Evolutionary conservation across 2,113 vertebrate genomes (phyloP), one percentile per base, ranked within the genome.

Genomic region (Hemiscyllium ocellatum): DNA sequence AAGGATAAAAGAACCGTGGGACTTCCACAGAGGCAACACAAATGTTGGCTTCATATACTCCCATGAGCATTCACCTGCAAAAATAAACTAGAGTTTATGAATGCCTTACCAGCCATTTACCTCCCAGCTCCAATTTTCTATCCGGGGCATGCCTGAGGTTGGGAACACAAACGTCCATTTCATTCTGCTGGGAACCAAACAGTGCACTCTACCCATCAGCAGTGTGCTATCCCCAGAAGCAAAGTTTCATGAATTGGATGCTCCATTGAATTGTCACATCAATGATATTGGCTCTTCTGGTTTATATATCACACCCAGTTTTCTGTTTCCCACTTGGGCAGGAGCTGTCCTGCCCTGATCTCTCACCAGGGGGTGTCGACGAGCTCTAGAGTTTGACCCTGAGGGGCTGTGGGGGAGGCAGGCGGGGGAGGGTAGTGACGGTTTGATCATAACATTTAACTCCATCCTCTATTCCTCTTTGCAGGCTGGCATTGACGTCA

Each of bases 401-500:
- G 66, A 20, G 56, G 52, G 19, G 8, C 47, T 0, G 22, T 50
- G 0, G 50, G 24, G 7, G 0, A 4, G 52, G 56, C 13, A 29
- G 26, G 3, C 3, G 22, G 86, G 50, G 20, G 2, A 29, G 13
- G 76, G 2, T 37, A 3, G 26, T 47, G 83, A 42, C 0, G 15
- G 22, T 65, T 66, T 20, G 13, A 95, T 26, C 78, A 52, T 78
- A 89, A 19, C 70, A n/a, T 0, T 83, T 50, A 3, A 37, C 33
- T 24, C 61, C 4, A 66, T 61, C n/a, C 89, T 2, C 15, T 61
- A 42, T 83, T 66, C 6, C 56, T 13, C 80, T 29, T 87, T 13
- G 8, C 97, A 99, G 99, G 98, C 98, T 0, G 99, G 99, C 0
- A 98, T 99, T 0, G 99, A 99, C 0, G 99, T 99, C 96, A 99